Conservation (phyloP, 2,113 vertebrate genomes). For the Solea senegalensis region DNA sequence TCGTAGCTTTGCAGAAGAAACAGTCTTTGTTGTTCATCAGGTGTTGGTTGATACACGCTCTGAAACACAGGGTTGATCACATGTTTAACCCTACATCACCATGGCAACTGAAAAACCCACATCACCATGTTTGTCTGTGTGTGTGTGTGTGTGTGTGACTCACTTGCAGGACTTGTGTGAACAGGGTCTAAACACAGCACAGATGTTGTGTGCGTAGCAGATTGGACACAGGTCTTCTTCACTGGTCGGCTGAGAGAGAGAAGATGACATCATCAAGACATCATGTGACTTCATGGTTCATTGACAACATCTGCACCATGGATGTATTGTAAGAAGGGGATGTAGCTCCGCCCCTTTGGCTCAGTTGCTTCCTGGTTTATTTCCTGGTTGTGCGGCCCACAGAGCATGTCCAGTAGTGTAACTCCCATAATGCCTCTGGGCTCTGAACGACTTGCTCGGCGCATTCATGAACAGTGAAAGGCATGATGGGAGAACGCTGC, state of each 20-base stretch:
- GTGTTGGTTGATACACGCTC: slow-evolving; percentile 98
- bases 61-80: slow-evolving; percentile 67
- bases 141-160: slow-evolving; percentile 67
- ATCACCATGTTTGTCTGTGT: not conserved
- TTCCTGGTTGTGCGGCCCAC: too few relatives aligned
- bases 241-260: slow-evolving; percentile 86
- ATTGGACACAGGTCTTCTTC: slow-evolving; percentile 98
- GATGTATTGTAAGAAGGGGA: too few relatives aligned
- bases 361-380: too few relatives aligned
- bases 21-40: slow-evolving; percentile 99
- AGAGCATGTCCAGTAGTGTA: too few relatives aligned
- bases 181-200: slow-evolving; percentile 94
- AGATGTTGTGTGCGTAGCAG: slow-evolving; percentile 98
- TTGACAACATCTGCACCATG: too few relatives aligned
- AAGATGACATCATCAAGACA: not conserved
- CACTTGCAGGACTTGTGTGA: slow-evolving; percentile 99
- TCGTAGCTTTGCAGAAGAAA: slow-evolving; percentile 99
- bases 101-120: too few relatives aligned
- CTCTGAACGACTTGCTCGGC: too few relatives aligned
- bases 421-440: too few relatives aligned
- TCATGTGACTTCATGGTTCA: not conserved
- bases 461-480: too few relatives aligned
- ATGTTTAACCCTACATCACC: too few relatives aligned
- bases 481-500: too few relatives aligned
- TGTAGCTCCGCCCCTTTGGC: too few relatives aligned